These are phyloP conservation scores for Salticus scenicus DNA, from an alignment of 2,888 invertebrate species.

Conservation along the genomic window DNA sequence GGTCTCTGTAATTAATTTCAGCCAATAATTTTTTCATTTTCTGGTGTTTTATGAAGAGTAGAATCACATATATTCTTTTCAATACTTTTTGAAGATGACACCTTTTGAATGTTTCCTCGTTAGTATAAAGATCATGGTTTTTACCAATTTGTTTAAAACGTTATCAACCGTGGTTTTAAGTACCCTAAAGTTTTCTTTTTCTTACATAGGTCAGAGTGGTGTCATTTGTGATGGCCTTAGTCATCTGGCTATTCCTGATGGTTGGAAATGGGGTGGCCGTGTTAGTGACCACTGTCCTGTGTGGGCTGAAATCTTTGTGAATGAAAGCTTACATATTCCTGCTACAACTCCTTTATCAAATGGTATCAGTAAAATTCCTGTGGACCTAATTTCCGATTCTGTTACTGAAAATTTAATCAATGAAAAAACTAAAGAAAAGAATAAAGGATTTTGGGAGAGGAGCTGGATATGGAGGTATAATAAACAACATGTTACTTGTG, in stretches of 20 bases:
- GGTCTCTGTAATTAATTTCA: too few relatives aligned
- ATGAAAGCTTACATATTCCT: conserved; percentile 42
- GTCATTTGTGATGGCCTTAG: conserved; percentile 83
- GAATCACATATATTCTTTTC: too few relatives aligned
- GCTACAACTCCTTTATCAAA: conserved; percentile 30
- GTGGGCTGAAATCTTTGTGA: conserved; percentile 82
- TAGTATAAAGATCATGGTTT: too few relatives aligned
- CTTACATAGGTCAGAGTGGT: conserved; percentile 76
- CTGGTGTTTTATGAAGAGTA: too few relatives aligned
- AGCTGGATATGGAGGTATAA: conserved; percentile 57
- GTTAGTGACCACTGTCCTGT: conserved; percentile 85
- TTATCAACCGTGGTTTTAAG: too few relatives aligned
- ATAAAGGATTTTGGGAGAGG: conserved; percentile 46
- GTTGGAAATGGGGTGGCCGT: conserved; percentile 88
- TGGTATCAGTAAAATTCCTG: conserved; percentile 35
- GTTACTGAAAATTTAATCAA: conserved; percentile 25
- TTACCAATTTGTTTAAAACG: too few relatives aligned
- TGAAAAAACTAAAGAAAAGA: conserved; percentile 28
- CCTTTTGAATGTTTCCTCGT: too few relatives aligned
- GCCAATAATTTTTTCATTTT: too few relatives aligned
- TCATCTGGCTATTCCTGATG: conserved; percentile 87
- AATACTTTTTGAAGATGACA: too few relatives aligned
- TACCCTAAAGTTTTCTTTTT: too few relatives aligned
- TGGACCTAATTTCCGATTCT: conserved; percentile 20
- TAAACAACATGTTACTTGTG: conserved; percentile 36